A percentile compares a stretch with the other conserved stretches of the same genome.
These are phyloP conservation scores for Tinamus major DNA, from an alignment of 2,797 vertebrate species.

Conservation along the genomic window DNA sequence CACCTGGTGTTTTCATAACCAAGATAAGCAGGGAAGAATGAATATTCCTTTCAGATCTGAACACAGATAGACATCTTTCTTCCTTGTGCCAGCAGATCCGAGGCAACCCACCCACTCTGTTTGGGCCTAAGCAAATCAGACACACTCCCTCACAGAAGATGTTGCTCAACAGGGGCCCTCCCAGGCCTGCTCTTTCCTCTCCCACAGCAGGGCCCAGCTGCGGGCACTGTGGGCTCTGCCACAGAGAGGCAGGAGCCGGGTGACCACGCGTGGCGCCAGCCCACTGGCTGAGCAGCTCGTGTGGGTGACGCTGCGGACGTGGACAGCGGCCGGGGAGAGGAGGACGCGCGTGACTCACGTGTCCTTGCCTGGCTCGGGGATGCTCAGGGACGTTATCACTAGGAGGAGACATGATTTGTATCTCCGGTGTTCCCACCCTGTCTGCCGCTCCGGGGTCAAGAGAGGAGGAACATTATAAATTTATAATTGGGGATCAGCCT, in stretches of 20 bases:
- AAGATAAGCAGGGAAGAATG: neutral
- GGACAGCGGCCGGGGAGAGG: neutral
- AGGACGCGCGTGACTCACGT: fast-evolving
- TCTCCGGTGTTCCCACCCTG: neutral
- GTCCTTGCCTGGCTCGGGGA: neutral
- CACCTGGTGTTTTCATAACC: neutral
- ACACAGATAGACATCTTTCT: neutral
- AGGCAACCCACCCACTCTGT: neutral
- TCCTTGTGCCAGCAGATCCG: neutral
- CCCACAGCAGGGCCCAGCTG: neutral
- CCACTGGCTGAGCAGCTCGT: neutral
- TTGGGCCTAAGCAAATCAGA: neutral
- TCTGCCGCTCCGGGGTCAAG: neutral
- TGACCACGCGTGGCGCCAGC: fast-evolving
- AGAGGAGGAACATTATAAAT: neutral
- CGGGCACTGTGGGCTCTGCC: neutral
- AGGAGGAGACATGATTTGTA: conserved; percentile 11
- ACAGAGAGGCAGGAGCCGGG: neutral
- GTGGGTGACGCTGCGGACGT: neutral
- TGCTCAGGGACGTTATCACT: neutral
- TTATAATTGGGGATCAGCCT: neutral
- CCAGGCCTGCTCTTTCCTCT: neutral
- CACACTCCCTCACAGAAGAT: neutral
- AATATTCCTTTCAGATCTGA: conserved; percentile 7
- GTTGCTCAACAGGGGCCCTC: neutral